phyloP scores from a whole-genome alignment of 2,888 invertebrate species.

The Abrostola triplasia region DNA sequence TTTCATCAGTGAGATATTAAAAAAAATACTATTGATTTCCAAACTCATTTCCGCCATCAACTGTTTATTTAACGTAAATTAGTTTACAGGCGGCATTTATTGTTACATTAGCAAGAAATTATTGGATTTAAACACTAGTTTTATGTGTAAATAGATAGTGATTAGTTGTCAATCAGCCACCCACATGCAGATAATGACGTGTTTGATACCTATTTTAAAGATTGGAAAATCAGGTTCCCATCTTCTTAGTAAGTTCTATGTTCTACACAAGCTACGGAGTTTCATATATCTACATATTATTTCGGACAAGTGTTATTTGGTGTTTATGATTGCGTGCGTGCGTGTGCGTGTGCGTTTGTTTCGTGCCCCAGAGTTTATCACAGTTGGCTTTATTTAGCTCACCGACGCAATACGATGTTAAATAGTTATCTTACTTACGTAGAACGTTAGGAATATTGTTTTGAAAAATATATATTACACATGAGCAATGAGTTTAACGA shows the following conservation, averaged over 20 bases:
- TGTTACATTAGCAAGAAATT: background rate
- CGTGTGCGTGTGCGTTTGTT: constrained; percentile 20
- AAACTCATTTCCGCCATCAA: background rate
- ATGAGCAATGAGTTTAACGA: constrained; percentile 13
- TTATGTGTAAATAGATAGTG: background rate
- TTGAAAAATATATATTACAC: constrained; percentile 6
- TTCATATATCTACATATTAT: background rate
- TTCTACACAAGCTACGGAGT: background rate
- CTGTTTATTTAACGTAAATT: background rate
- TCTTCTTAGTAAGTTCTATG: background rate
- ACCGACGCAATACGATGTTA: constrained; percentile 25
- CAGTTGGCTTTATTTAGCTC: constrained; percentile 43
- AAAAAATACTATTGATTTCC: background rate
- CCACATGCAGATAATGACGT: background rate
- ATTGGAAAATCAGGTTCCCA: no score
- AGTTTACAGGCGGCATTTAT: background rate
- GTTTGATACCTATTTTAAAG: constrained; percentile 1
- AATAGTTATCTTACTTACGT: constrained; percentile 36
- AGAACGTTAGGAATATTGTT: constrained; percentile 24
- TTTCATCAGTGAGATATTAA: background rate
- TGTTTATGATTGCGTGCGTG: constrained; percentile 24
- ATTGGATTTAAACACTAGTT: background rate
- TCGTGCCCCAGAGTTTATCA: constrained; percentile 44
- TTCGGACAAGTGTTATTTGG: constrained; percentile 12
- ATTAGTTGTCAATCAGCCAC: background rate